Evolutionary conservation across 2,113 vertebrate genomes (phyloP), one percentile per base, ranked within the genome.

Genomic region (Candoia aspera): DNA sequence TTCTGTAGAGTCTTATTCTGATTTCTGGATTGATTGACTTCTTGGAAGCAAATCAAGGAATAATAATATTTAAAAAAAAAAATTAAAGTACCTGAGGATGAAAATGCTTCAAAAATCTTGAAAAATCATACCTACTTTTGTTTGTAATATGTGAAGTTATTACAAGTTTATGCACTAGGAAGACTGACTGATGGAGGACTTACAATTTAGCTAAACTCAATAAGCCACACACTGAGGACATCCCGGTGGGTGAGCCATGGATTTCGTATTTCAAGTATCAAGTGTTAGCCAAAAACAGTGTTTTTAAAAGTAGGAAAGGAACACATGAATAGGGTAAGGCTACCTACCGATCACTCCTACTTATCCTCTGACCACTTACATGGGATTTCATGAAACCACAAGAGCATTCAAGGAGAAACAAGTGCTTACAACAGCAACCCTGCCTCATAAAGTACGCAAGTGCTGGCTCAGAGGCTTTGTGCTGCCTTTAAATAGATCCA

Each of bases 171-270:
- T 98, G 98, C 97, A 97, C 97, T 96, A 94, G 95, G 96, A 97
- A 95, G 95, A 97, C 97, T 97, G 17, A 97, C 97, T 97, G 97
- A 97, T 96, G 96, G 97, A 97, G 97, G 97, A 97, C 97, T 98
- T 97, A 98, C 97, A 97, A 96, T 98, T 98, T 97, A 98, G 95
- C 97, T 98, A 98, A 98, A 98, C 97, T 98, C 97, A 98, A 98
- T 98, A 97, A 98, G 97, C 96, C 97, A 95, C 98, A 98, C 95
- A 98, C 97, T 97, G 97, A 96, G 97, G 96, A 96, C 95, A 95
- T 95, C 98, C 96, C 97, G 97, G 97, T 98, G 96, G 98, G 98
- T 97, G 97, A 98, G 94, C 97, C 97, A 96, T 97, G 96, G 96
- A 98, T 97, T 98, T 98, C 97, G 97, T 97, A 98, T 97, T 98